phyloP scores from a whole-genome alignment of 2,888 invertebrate genomes.

The Hylaea fasciaria region DNA sequence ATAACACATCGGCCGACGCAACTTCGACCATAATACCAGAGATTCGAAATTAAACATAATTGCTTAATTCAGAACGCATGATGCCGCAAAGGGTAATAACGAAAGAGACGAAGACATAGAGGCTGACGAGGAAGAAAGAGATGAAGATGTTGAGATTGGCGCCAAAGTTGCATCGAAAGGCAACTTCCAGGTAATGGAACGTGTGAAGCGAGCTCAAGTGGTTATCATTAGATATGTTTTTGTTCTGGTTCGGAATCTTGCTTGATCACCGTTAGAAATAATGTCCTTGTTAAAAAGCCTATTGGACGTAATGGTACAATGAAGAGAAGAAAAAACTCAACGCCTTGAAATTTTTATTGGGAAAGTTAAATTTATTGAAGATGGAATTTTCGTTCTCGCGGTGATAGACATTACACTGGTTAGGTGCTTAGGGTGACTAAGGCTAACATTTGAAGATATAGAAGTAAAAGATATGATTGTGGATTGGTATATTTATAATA shows the following conservation, averaged over 20 bases:
- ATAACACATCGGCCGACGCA: constrained; percentile 80
- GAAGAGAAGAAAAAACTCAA: constrained; percentile 3
- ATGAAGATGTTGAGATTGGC: constrained; percentile 49
- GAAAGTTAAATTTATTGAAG: background rate
- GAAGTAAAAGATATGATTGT: no score
- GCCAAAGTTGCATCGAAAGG: constrained; percentile 52
- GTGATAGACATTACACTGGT: background rate
- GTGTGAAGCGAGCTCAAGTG: constrained; percentile 76
- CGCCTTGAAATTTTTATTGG: background rate
- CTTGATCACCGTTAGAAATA: constrained; percentile 45
- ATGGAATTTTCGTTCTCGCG: background rate
- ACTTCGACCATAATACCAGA: constrained; percentile 74
- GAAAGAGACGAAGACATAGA: constrained; percentile 58
- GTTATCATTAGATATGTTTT: constrained; percentile 71
- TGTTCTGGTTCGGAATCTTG: constrained; percentile 59
- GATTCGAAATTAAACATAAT: constrained; percentile 84
- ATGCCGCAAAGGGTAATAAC: constrained; percentile 47
- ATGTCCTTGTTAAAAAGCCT: constrained; percentile 40
- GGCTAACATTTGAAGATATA: no score
- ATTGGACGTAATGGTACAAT: constrained; percentile 21
- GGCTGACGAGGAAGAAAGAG: constrained; percentile 49
- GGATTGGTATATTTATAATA: no score
- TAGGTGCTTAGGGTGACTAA: no score
- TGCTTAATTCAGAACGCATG: constrained; percentile 79
- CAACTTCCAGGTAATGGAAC: constrained; percentile 77